Conservation (phyloP, 2,113 vertebrate genomes). For the Oryzias javanicus region DNA sequence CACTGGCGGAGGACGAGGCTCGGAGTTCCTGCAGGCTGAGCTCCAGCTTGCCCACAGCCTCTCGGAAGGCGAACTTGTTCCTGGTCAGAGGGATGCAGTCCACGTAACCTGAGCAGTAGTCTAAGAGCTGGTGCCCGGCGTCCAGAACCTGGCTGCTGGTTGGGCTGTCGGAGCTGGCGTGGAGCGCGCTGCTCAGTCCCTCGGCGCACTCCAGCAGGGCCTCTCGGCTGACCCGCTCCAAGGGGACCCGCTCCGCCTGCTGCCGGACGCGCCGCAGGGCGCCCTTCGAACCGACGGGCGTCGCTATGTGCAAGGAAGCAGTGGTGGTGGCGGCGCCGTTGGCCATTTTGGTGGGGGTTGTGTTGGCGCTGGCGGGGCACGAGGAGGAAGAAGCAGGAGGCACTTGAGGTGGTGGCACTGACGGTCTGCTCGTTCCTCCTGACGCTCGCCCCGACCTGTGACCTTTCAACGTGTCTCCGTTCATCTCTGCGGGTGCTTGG, state of each 20-base stretch:
- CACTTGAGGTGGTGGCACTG: slow-evolving; percentile 91
- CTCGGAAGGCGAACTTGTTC: slow-evolving; percentile 98
- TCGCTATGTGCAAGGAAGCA: slow-evolving; percentile 60
- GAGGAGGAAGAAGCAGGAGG: slow-evolving; percentile 77
- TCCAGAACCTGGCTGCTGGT: slow-evolving; percentile 94
- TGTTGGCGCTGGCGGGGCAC: slow-evolving; percentile 51
- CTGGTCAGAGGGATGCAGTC: slow-evolving; percentile 97
- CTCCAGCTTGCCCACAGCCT: slow-evolving; percentile 96
- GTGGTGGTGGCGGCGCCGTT: slow-evolving; percentile 76
- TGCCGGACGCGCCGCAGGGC: slow-evolving; percentile 88
- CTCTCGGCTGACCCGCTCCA: slow-evolving; percentile 91
- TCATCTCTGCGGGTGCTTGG: slow-evolving; percentile 69
- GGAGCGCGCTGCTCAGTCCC: slow-evolving; percentile 86
- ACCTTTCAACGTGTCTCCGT: slow-evolving; percentile 81
- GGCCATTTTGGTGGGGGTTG: slow-evolving; percentile 85
- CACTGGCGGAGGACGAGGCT: slow-evolving; percentile 85
- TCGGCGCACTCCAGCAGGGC: slow-evolving; percentile 91
- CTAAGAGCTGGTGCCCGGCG: slow-evolving; percentile 93
- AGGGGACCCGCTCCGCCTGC: slow-evolving; percentile 82
- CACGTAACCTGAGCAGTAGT: slow-evolving; percentile 98
- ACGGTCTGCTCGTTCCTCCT: slow-evolving; percentile 81
- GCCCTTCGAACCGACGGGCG: slow-evolving; percentile 80
- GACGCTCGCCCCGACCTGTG: slow-evolving; percentile 69
- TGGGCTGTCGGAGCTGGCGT: slow-evolving; percentile 78
- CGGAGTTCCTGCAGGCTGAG: slow-evolving; percentile 95